Base-by-base conservation (phyloP, 2,888 invertebrate genomes). In the Drosophila falleni region DNA sequence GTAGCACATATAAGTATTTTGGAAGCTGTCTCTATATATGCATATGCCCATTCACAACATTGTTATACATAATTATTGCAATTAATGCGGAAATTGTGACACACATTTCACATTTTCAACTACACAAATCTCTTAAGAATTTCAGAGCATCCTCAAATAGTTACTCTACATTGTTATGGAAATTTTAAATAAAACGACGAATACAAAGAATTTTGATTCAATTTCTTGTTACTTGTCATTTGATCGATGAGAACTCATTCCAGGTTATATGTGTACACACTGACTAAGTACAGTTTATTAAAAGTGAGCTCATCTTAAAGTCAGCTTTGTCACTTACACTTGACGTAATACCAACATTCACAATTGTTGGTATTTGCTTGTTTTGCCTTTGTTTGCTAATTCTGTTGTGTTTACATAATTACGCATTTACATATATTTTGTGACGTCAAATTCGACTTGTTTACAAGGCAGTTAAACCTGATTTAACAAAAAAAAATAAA, bases 271-370 rank as follows among this genome's bases (percentile, higher is more conserved):
- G n/a, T 16, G 39, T n/a, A 13, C 23, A 39, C 31, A 56, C 49
- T 72, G 73, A 72, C 63, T 56, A 74, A 70, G 61, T 62, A 41
- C 50, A 37, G 29, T 31, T n/a, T 23, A 11, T 10, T 35, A 47
- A 47, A 39, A 65, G 56, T 80, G 80, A 80, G 80, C 81, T 80
- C 84, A 80, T 84, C 69, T 72, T 65, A 5, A 58, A 46, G 49
- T 49, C 42, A 3, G 15, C 29, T 41, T 71, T 39, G 37, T 19
- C 42, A 44, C 23, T 13, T 9, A 11, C 8, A 26, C 41, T 44
- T 53, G 62, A 35, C 47, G 42, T 47, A 56, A 44, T 53, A 67
- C 71, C 29, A 23, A 23, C 23, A 46, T 13, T 44, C 1, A 53
- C 73, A 31, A 39, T 49, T 44, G 54, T 50, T 56, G 50, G 46